A percentile compares a stretch with the other conserved stretches of the same genome.
Conservation (phyloP, 2,113 vertebrate genomes). For the Suricata suricatta region DNA sequence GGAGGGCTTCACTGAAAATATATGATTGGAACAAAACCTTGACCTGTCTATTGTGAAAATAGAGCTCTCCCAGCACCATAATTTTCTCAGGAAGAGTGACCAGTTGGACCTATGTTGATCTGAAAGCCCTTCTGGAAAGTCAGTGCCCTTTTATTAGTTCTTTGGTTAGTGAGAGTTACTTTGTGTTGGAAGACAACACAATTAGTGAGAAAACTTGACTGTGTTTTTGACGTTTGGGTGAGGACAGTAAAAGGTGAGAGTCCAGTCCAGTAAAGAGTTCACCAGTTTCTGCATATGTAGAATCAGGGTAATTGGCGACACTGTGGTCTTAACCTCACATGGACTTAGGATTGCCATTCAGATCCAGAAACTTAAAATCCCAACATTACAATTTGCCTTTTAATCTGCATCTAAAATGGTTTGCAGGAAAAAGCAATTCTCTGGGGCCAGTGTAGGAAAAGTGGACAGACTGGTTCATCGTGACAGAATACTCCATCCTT, state of each 20-base stretch:
- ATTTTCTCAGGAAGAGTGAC: not conserved
- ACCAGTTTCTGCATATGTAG: not conserved
- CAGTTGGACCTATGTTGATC: not conserved
- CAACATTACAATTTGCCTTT: not conserved
- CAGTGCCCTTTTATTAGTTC: not conserved
- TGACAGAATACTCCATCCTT: not conserved
- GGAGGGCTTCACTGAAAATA: not conserved
- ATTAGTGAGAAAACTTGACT: not conserved
- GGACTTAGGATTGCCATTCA: not conserved
- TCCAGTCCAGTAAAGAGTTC: not conserved
- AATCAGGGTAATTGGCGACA: not conserved
- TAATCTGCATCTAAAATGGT: not conserved
- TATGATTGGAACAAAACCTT: not conserved
- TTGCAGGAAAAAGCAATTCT: not conserved
- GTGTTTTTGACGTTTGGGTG: not conserved
- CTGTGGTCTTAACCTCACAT: not conserved
- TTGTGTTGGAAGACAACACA: not conserved
- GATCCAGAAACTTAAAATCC: slow-evolving; percentile 9
- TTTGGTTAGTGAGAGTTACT: not conserved
- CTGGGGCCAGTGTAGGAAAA: not conserved
- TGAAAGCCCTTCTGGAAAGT: not conserved
- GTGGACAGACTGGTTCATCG: not conserved
- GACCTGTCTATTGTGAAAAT: not conserved
- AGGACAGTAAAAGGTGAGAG: not conserved
- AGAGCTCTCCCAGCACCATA: fast-evolving